Percentiles rank a stretch among this genome's conserved stretches.
Evolutionary conservation across 92 coral and sea anemone species (phyloP).

Genomic region (Bergia puertoricense): DNA sequence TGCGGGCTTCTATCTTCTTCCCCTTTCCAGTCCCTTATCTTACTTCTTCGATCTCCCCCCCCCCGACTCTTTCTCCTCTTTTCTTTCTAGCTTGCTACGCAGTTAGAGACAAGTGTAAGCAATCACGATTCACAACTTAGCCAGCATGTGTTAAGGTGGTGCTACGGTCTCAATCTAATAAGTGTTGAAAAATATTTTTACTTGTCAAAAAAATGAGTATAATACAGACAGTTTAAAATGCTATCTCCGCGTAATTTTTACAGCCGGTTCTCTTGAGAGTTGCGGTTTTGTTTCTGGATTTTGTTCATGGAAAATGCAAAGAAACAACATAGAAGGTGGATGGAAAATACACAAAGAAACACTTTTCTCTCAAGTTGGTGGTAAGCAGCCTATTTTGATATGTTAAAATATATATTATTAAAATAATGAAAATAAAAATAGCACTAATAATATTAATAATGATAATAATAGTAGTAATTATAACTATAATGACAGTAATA

Average conservation of each 20-base stretch:
- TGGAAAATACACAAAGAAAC: neutral
- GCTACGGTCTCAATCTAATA: too few relatives aligned
- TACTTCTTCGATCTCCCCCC: too few relatives aligned
- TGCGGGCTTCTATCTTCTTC: too few relatives aligned
- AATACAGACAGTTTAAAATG: neutral
- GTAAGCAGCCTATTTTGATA: neutral
- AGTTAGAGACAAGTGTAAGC: too few relatives aligned
- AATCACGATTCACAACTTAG: too few relatives aligned
- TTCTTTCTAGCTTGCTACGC: too few relatives aligned
- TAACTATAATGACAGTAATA: neutral
- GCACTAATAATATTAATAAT: neutral
- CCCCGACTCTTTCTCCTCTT: too few relatives aligned
- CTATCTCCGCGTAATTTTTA: too few relatives aligned
- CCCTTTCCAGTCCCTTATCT: too few relatives aligned
- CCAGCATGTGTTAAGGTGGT: too few relatives aligned
- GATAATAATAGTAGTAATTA: neutral
- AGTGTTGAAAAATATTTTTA: too few relatives aligned
- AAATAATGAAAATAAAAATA: neutral
- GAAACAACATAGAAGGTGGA: neutral
- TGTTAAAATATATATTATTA: too few relatives aligned
- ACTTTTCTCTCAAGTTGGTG: neutral
- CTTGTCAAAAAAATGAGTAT: neutral
- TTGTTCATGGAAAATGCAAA: conserved; percentile 5
- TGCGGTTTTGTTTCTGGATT: conserved; percentile 4
- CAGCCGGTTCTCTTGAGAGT: conserved; percentile 5